These are phyloP conservation scores for Macrosoma leucophasiata DNA, from an alignment of 2,888 invertebrate genomes.

Conservation along the genomic window DNA sequence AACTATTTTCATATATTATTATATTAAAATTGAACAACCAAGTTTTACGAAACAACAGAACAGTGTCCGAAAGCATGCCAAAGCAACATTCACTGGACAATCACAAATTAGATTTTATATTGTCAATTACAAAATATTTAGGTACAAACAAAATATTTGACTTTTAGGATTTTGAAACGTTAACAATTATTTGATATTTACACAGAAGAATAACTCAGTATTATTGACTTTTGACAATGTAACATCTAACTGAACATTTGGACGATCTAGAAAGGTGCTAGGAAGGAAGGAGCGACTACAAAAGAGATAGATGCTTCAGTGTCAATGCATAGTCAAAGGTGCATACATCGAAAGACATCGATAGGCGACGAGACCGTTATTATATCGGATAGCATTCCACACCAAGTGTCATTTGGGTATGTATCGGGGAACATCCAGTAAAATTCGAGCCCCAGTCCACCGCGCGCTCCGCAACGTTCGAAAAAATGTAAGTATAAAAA, in stretches of 20 bases:
- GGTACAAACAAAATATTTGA: conserved; percentile 17
- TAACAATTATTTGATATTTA: conserved; percentile 6
- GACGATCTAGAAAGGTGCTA: conserved; percentile 74
- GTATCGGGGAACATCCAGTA: conserved; percentile 59
- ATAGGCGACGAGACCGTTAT: conserved; percentile 46
- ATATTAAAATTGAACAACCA: no score
- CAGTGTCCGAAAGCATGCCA: conserved; percentile 57
- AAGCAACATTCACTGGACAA: conserved; percentile 44
- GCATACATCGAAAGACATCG: conserved; percentile 55
- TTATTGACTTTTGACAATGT: conserved; percentile 50
- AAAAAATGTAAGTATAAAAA: no score
- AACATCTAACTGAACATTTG: conserved; percentile 54
- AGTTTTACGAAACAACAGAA: no score
- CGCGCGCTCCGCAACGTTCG: conserved; percentile 64
- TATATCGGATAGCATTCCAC: conserved; percentile 66
- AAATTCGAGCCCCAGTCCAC: conserved; percentile 38
- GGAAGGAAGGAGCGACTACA: conserved; percentile 72
- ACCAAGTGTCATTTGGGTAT: conserved; percentile 59
- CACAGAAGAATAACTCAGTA: conserved; percentile 13
- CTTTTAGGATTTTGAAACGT: conserved; percentile 10
- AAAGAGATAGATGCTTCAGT: conserved; percentile 55
- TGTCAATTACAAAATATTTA: conserved; percentile 35
- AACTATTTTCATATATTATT: no score
- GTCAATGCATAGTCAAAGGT: conserved; percentile 62
- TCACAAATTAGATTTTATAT: conserved; percentile 42